Conservation (phyloP, 2,113 vertebrate species). For the Excalfactoria chinensis region DNA sequence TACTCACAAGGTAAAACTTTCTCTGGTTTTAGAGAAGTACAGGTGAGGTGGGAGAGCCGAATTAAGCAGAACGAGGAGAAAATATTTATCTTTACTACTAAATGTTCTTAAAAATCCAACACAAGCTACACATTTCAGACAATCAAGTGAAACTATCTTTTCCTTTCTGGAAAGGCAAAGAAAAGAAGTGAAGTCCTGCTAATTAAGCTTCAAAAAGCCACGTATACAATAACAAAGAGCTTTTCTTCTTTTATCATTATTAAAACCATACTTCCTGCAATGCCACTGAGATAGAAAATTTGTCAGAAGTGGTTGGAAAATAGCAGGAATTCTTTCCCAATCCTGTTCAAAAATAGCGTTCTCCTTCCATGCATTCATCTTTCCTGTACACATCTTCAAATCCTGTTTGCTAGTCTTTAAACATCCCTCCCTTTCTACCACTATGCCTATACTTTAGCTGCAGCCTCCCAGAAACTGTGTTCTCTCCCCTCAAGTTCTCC, state of each 20-base stretch:
- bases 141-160: background rate
- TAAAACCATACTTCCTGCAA: background rate
- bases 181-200: background rate
- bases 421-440: background rate
- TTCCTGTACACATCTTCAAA: background rate
- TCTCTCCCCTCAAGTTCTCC: background rate
- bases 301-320: background rate
- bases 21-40: background rate
- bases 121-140: background rate
- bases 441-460: background rate
- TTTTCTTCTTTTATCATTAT: background rate
- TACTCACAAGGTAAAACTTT: background rate
- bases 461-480: background rate
- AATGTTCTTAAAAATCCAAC: background rate
- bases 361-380: background rate
- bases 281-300: background rate
- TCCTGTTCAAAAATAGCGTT: rapidly evolving
- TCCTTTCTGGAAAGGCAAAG: background rate
- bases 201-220: background rate
- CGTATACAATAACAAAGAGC: background rate
- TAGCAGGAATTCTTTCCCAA: background rate
- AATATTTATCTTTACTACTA: background rate
- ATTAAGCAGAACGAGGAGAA: background rate
- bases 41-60: background rate
- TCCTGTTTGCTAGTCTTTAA: background rate